Percentiles rank a stretch among this genome's conserved stretches.
These are phyloP conservation scores for Sapayoa aenigma DNA, from an alignment of 2,113 vertebrate genomes.

Conservation along the genomic window DNA sequence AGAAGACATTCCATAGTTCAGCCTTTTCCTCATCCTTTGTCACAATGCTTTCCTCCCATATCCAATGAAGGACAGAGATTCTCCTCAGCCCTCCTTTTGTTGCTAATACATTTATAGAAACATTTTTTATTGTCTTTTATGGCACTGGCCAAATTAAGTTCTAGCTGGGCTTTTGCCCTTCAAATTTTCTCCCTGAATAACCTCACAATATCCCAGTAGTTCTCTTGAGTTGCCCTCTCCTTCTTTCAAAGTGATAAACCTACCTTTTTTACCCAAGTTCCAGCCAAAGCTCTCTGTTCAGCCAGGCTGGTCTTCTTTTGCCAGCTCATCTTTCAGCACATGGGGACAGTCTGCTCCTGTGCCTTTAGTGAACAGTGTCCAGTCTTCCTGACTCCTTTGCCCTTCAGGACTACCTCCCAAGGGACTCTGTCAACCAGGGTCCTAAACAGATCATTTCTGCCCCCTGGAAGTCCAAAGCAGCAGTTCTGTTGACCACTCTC, in stretches of 20 bases:
- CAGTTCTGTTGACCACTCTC: neutral
- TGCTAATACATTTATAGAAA: neutral
- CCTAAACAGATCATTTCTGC: neutral
- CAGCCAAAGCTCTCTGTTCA: neutral
- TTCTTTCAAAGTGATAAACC: neutral
- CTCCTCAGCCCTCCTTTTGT: neutral
- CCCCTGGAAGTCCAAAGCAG: neutral
- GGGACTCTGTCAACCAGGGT: neutral
- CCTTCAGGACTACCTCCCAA: neutral
- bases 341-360: neutral
- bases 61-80: neutral
- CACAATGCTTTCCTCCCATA: rapidly evolving
- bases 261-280: neutral
- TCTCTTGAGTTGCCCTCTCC: neutral
- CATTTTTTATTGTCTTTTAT: neutral
- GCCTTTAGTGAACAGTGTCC: neutral
- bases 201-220: neutral
- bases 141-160: neutral
- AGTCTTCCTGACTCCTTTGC: neutral
- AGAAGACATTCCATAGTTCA: neutral
- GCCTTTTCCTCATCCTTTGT: neutral
- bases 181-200: neutral
- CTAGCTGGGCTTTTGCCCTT: neutral
- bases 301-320: neutral
- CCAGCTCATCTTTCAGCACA: neutral